Evolutionary conservation across 2,888 invertebrate genomes (phyloP), one percentile per base, ranked within the genome.

Genomic region (Polydesmus complanatus): DNA sequence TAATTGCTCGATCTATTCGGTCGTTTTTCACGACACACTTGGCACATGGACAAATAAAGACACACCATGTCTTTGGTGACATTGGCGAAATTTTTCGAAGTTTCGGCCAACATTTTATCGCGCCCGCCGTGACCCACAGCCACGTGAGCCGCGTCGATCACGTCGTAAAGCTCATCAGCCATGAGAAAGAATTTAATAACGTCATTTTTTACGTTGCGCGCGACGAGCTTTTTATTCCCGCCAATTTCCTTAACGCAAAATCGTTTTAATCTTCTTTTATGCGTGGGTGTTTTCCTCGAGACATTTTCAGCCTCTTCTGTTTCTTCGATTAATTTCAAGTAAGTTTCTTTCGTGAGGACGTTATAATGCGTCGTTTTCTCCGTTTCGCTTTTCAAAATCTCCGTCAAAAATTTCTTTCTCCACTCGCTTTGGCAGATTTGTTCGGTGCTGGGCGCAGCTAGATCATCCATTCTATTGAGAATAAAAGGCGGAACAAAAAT

Each of bases 1-100:
- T 27, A 27, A 3, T 55, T 55, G 2, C 21, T 22, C n/a, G 21
- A 19, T 5, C 18, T 37, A 49, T 57, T 47, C 21, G 47, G 47
- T 47, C 5, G 21, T 22, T 51, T 47, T 18, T 14, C 18, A 19
- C 27, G 57, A 57, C 57, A 57, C 14, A 25, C 8, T 5, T 57
- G 51, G 23, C 54, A 48, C 62, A 53, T 49, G 22, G 47, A 47
- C 3, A 57, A n/a, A 21, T 49, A 57, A 27, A 57, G 3, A 14
- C 5, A 21, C 1, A 57, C 19, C 49, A 49, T 47, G 2, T 47
- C 57, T n/a, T n/a, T 47, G 2, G 57, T 57, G 2, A 57, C 49
- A 18, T 57, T 57, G 2, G 48, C 23, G 23, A 18, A 57, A 2
- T 48, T 5, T 3, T 3, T 57, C 2, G 47, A 49, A 2, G 49